Conservation (phyloP, 2,797 vertebrate genomes). For the Novumbra hubbsi region DNA sequence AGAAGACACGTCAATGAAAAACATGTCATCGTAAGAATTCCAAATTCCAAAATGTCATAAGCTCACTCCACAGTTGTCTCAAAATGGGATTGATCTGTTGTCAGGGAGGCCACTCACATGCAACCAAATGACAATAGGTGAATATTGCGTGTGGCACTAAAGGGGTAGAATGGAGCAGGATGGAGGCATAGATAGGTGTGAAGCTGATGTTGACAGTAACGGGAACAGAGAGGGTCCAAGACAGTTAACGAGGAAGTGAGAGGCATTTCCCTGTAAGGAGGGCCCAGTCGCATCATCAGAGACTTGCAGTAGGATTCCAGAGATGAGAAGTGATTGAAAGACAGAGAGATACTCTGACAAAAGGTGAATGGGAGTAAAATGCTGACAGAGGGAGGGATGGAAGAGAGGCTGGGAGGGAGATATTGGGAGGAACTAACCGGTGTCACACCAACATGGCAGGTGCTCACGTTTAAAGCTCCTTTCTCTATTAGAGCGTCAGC, state of each 20-base stretch:
- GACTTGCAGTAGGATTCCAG: conserved; percentile 31
- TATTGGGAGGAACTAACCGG: conserved; percentile 45
- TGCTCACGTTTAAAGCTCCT: conserved; percentile 61
- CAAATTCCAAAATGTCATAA: no score
- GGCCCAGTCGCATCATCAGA: conserved; percentile 33
- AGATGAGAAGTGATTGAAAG: conserved; percentile 36
- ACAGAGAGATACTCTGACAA: conserved; percentile 21
- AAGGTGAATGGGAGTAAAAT: neutral
- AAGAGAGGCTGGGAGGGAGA: conserved; percentile 13
- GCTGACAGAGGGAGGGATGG: conserved; percentile 6
- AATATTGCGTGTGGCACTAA: no score
- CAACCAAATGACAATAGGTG: no score
- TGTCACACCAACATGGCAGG: conserved; percentile 52
- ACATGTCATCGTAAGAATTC: neutral
- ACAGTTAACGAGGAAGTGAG: neutral
- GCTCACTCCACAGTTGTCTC: no score
- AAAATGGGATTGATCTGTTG: no score
- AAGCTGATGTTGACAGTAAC: neutral
- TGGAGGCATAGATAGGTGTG: neutral
- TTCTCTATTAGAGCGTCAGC: conserved; percentile 30
- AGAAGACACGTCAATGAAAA: neutral
- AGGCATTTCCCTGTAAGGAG: conserved; percentile 21
- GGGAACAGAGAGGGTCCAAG: neutral
- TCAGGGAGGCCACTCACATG: no score
- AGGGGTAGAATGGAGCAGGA: neutral